phyloP scores from a whole-genome alignment of 2,888 invertebrate species.

The Disparrhopalites patrizii region DNA sequence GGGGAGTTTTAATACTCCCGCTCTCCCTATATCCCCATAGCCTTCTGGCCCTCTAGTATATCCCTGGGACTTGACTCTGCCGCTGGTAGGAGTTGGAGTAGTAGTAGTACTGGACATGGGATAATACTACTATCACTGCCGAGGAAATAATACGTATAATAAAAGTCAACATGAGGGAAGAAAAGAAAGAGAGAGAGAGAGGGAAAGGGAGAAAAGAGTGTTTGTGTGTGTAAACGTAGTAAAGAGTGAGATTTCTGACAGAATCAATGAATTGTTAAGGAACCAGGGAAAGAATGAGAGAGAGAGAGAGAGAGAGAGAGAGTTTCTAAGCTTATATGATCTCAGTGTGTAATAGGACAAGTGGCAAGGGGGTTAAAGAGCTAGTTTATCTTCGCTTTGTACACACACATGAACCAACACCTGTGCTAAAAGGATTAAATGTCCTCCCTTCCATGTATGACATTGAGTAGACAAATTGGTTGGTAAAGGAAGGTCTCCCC shows the following conservation, averaged over 20 bases:
- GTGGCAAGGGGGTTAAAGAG: no score
- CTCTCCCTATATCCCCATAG: constrained; percentile 5
- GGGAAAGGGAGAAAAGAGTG: no score
- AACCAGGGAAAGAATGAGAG: no score
- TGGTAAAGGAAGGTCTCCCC: constrained; percentile 14
- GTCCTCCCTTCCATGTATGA: constrained; percentile 32
- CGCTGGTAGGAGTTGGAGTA: neutral
- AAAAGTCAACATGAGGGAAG: no score
- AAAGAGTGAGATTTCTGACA: neutral
- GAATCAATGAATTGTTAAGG: constrained; percentile 22
- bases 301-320: neutral
- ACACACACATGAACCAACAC: constrained; percentile 27
- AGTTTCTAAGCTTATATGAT: no score
- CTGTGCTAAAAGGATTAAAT: constrained; percentile 35
- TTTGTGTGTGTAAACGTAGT: no score
- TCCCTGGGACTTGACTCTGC: neutral
- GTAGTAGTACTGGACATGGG: neutral
- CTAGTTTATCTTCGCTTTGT: no score
- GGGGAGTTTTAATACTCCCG: no score
- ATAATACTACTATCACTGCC: neutral
- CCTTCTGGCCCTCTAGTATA: neutral
- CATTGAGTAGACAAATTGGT: constrained; percentile 44
- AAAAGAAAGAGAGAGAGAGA: no score
- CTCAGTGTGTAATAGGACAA: no score
- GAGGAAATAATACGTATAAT: neutral